These are phyloP conservation scores for Oryzias curvinotus DNA, from an alignment of 2,113 vertebrate genomes.

Conservation along the genomic window DNA sequence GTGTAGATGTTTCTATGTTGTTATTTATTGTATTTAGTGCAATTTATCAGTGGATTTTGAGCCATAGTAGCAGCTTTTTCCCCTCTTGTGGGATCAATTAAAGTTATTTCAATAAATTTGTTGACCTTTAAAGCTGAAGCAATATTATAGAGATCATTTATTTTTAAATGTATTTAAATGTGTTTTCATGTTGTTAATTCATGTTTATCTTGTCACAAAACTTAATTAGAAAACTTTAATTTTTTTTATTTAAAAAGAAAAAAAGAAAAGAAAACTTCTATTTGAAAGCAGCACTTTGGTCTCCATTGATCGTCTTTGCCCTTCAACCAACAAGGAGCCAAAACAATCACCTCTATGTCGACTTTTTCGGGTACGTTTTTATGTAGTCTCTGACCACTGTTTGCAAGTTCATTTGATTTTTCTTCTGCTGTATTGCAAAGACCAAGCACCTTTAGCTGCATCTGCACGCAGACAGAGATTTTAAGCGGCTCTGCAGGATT, in stretches of 20 bases:
- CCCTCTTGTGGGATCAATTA: no score
- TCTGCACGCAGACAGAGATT: constrained; percentile 33
- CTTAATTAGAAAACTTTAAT: constrained; percentile 2
- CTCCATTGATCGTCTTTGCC: background rate
- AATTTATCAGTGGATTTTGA: background rate
- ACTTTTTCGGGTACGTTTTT: constrained; percentile 15
- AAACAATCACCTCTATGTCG: constrained; percentile 7
- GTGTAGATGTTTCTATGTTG: background rate
- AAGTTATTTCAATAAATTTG: no score
- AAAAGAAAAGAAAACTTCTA: background rate
- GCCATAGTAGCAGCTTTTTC: no score
- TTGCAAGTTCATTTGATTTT: constrained; percentile 21
- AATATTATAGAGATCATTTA: no score
- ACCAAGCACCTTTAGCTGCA: constrained; percentile 36
- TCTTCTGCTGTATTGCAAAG: constrained; percentile 21
- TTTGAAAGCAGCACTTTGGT: background rate
- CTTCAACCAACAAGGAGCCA: constrained; percentile 11
- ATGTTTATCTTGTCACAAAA: no score
- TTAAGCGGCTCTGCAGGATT: constrained; percentile 27
- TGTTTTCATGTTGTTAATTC: no score
- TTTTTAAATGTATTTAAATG: no score
- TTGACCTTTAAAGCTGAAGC: no score
- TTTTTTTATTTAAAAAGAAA: no score
- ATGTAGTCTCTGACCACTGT: constrained; percentile 7
- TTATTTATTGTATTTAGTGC: background rate